phyloP scores from a whole-genome alignment of 92 coral and sea anemone genomes.

The Pocillopora grandis region DNA sequence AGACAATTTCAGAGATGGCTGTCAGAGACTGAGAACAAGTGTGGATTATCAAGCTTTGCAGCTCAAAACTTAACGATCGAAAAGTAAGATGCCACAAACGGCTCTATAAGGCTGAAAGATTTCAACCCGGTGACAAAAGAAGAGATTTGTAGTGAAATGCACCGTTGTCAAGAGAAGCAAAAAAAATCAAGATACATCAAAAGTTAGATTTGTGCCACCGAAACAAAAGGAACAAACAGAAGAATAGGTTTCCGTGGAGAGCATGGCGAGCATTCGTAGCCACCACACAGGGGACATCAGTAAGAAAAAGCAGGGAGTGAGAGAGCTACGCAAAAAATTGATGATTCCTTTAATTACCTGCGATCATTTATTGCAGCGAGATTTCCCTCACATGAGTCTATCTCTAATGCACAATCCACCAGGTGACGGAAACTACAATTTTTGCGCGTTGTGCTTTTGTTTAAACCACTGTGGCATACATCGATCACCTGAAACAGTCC shows the following conservation, averaged over 20 bases:
- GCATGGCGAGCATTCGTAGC: slow-evolving; percentile 30
- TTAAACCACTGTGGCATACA: slow-evolving; percentile 34
- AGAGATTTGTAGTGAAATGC: slow-evolving; percentile 12
- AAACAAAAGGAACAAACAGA: slow-evolving; percentile 10
- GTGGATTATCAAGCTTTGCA: no score
- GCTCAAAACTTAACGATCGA: no score
- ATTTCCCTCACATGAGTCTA: slow-evolving; percentile 34
- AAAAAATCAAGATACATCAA: slow-evolving; percentile 27
- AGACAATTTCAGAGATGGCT: no score
- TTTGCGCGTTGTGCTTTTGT: slow-evolving; percentile 33
- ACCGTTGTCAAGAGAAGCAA: slow-evolving; percentile 33
- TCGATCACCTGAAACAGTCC: slow-evolving; percentile 33
- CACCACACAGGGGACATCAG: neutral
- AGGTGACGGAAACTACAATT: slow-evolving; percentile 48
- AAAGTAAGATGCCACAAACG: no score
- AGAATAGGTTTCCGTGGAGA: slow-evolving; percentile 28
- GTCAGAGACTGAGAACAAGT: no score
- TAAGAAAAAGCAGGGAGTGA: neutral
- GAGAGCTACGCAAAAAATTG: slow-evolving; percentile 16
- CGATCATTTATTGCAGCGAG: slow-evolving; percentile 30
- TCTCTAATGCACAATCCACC: slow-evolving; percentile 38
- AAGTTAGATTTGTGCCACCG: slow-evolving; percentile 33
- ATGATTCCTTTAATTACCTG: slow-evolving; percentile 5
- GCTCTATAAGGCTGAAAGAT: no score
- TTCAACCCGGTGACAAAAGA: no score